Evolutionary conservation across 2,888 invertebrate species (phyloP).

Genomic region (Thereva nobilitata): DNA sequence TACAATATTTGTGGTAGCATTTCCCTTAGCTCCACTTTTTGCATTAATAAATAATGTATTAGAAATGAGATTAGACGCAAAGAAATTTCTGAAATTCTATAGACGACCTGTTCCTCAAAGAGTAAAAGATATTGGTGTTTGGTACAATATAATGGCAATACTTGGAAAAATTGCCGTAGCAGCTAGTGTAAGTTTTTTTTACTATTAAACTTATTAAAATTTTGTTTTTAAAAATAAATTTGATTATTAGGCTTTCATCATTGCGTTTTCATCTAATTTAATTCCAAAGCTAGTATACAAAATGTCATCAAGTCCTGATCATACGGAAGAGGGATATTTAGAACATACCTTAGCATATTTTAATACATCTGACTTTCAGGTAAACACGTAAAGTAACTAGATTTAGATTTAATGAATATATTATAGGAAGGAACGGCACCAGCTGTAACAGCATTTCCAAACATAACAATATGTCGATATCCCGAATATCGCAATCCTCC

Average conservation of each 20-base stretch:
- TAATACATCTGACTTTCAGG: conserved; percentile 65
- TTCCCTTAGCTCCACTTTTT: conserved; percentile 82
- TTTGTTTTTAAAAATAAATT: conserved; percentile 11
- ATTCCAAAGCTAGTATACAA: conserved; percentile 76
- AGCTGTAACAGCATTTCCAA: conserved; percentile 49
- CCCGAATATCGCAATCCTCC: conserved; percentile 71
- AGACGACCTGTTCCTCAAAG: conserved; percentile 74
- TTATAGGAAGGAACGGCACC: conserved; percentile 52
- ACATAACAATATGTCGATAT: conserved; percentile 64
- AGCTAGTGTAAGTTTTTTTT: conserved; percentile 68
- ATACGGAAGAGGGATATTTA: conserved; percentile 67
- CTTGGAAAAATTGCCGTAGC: conserved; percentile 76
- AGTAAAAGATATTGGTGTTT: conserved; percentile 77
- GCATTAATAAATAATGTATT: conserved; percentile 81
- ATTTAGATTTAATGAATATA: conserved; percentile 4
- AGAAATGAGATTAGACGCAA: conserved; percentile 82
- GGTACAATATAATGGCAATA: conserved; percentile 75
- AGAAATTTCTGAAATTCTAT: conserved; percentile 75
- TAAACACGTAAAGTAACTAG: conserved; percentile 29
- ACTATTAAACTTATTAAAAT: neutral
- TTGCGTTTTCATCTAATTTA: conserved; percentile 83
- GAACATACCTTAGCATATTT: conserved; percentile 71
- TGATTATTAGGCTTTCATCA: conserved; percentile 70
- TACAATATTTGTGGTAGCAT: conserved; percentile 83
- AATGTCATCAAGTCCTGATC: conserved; percentile 58